Evolutionary conservation across 2,888 invertebrate genomes (phyloP).

Genomic region (Andrena haemorrhoa): DNA sequence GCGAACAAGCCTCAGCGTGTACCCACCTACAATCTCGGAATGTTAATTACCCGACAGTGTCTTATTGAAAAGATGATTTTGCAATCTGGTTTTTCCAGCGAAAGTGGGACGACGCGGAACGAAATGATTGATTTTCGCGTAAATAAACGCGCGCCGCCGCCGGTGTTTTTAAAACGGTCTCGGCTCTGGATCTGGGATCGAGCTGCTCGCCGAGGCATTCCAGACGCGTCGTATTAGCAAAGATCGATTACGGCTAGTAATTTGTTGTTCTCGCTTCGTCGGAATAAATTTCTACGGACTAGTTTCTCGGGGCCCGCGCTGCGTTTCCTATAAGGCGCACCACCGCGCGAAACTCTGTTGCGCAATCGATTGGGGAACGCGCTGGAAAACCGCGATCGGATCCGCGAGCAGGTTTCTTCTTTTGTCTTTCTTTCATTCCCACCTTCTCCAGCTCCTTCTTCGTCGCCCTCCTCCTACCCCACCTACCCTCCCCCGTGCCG

Average conservation of each 20-base stretch:
- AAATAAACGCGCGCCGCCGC: conserved; percentile 46
- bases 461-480: not conserved
- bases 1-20: not conserved
- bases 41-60: conserved; percentile 7
- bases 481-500: not conserved
- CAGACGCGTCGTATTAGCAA: conserved; percentile 82
- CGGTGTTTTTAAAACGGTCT: conserved; percentile 34
- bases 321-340: conserved; percentile 64
- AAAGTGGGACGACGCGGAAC: conserved; percentile 33
- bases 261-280: conserved; percentile 83
- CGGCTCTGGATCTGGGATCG: conserved; percentile 25
- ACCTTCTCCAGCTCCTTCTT: not conserved
- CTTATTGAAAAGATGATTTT: not conserved
- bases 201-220: conserved; percentile 76
- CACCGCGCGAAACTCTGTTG: conserved; percentile 53
- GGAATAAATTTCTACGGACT: conserved; percentile 83
- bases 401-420: conserved; percentile 53
- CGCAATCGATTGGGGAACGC: conserved; percentile 48
- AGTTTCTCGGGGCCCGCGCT: conserved; percentile 69
- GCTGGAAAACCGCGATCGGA: conserved; percentile 52
- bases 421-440: conserved; percentile 20
- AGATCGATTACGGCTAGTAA: conserved; percentile 82
- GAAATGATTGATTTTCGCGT: conserved; percentile 53
- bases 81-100: conserved; percentile 10
- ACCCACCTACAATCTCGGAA: not conserved